These are phyloP conservation scores for Agrochola lychnidis DNA, from an alignment of 2,888 invertebrate species.

Conservation along the genomic window DNA sequence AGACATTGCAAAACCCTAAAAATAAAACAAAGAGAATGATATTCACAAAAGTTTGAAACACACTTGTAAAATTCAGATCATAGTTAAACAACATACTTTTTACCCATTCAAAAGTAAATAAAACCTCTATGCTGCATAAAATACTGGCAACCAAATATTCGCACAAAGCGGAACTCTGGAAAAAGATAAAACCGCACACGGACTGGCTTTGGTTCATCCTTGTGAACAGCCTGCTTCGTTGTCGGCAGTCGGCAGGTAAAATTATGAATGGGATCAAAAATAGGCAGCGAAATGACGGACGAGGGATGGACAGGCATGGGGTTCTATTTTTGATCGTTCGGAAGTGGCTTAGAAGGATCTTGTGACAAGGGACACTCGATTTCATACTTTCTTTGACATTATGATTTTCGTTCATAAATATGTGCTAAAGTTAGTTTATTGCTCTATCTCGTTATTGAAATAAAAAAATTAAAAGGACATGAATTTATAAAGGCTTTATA, in stretches of 20 bases:
- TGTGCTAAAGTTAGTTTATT: not conserved
- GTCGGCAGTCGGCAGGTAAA: conserved; percentile 38
- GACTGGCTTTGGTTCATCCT: conserved; percentile 32
- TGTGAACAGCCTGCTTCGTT: conserved; percentile 24
- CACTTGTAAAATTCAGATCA: conserved; percentile 10
- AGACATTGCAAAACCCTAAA: not conserved
- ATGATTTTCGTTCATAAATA: not conserved
- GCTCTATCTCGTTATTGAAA: too few species aligned
- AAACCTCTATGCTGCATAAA: conserved; percentile 41
- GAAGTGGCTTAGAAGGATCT: too few species aligned
- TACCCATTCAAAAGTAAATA: conserved; percentile 18
- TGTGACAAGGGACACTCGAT: not conserved
- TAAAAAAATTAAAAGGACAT: too few species aligned
- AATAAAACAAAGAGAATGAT: not conserved
- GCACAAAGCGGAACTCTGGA: conserved; percentile 25
- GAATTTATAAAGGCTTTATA: too few species aligned
- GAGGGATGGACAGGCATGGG: not conserved
- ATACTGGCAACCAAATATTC: conserved; percentile 41
- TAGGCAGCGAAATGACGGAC: conserved; percentile 23
- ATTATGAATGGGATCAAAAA: conserved; percentile 52
- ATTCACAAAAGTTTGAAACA: not conserved
- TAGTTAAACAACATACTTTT: not conserved
- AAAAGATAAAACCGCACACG: conserved; percentile 38
- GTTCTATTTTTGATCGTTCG: conserved; percentile 18
- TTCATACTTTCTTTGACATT: not conserved